Base-by-base conservation (phyloP, 2,797 vertebrate genomes). In the Hybognathus amarus region DNA sequence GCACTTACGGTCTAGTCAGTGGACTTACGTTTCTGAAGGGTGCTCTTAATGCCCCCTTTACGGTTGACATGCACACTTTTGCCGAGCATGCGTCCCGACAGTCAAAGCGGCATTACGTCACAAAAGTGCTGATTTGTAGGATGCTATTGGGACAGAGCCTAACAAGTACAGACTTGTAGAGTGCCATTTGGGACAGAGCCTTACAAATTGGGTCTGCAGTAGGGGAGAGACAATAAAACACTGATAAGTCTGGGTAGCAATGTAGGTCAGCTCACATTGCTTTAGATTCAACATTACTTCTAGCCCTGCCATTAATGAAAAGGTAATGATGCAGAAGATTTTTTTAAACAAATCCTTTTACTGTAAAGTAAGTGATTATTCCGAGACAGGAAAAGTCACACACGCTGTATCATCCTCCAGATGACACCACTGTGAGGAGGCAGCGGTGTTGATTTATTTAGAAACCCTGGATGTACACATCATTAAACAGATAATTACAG, bases 401-500 rank as follows among this genome's bases (percentile, higher is more conserved):
- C 20, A 42, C 42, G 40, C 78, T 3, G 9, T 71, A 15, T 83
- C 59, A 56, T 75, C 68, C 64, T 30, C n/a, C 70, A 70, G 52
- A 68, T 76, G 61, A 77, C 56, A 61, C 52, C 38, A 64, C 40
- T 63, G 67, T 64, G 56, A 67, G 52, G 33, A 75, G 75, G 71
- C 63, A 63, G 83, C 1, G 12, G 36, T 30, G 68, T 61, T 54
- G 36, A 56, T 77, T 82, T 83, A 79, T 87, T 85, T 81, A 84
- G 67, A 87, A 79, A 82, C 47, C 22, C 67, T 82, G 84, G 36
- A 78, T 83, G 71, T 77, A 40, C 83, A 80, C 80, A 77, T 85
- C 83, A 83, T 85, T 86, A 86, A 82, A 79, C 83, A 75, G 59
- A 85, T 86, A 69, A 85, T 83, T 84, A 80, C 30, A 63, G 67